A percentile compares a stretch with the other conserved stretches of the same genome.
Evolutionary conservation across 2,888 invertebrate species (phyloP).

Genomic region (Abscondita cerata): DNA sequence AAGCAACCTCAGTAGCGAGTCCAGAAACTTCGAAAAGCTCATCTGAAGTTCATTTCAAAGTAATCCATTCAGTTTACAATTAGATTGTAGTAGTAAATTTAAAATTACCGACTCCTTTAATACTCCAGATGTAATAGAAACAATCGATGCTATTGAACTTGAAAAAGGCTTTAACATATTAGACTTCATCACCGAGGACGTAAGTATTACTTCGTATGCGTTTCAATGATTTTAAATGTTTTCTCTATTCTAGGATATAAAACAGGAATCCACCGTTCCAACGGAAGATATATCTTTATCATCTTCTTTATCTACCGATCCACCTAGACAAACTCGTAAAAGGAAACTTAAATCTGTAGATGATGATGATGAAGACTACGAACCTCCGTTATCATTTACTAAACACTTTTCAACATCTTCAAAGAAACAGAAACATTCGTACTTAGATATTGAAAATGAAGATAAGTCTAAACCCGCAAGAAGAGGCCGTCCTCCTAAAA

Average conservation of each 20-base stretch:
- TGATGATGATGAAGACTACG: conserved; percentile 53
- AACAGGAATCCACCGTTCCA: conserved; percentile 12
- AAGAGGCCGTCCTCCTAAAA: conserved; percentile 65
- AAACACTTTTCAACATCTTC: conserved; percentile 9
- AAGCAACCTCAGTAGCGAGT: conserved; percentile 26
- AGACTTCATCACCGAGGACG: conserved; percentile 51
- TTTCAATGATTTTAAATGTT: no score
- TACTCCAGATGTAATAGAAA: conserved; percentile 59
- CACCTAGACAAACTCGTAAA: conserved; percentile 21
- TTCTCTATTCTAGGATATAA: background rate
- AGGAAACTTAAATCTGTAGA: conserved; percentile 37
- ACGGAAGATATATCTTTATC: conserved; percentile 5
- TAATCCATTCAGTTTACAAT: conserved; percentile 19
- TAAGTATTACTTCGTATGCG: conserved; percentile 34
- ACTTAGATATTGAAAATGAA: conserved; percentile 32
- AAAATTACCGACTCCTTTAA: conserved; percentile 41
- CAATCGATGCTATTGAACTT: conserved; percentile 52
- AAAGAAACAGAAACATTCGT: conserved; percentile 30
- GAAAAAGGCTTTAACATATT: conserved; percentile 52
- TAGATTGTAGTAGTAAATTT: conserved; percentile 38
- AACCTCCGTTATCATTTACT: conserved; percentile 44
- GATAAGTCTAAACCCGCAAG: conserved; percentile 37
- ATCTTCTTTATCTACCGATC: background rate
- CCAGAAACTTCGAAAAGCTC: conserved; percentile 34
- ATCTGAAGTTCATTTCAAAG: conserved; percentile 23